A percentile compares a stretch with the other conserved stretches of the same genome.
Evolutionary conservation across 2,113 vertebrate species (phyloP).

Genomic region (Microcebus tavaratra): DNA sequence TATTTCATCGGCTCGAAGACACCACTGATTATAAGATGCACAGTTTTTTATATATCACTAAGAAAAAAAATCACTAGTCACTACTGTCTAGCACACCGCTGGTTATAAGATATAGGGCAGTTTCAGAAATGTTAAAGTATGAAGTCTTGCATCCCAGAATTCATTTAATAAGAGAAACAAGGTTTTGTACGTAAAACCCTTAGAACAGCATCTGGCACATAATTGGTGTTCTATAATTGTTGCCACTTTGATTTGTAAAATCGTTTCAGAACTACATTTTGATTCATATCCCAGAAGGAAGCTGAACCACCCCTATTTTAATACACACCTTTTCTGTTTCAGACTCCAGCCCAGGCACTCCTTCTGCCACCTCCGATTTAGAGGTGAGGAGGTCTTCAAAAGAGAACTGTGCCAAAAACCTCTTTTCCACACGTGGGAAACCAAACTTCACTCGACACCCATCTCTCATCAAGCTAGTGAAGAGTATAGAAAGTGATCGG

Average conservation of each 20-base stretch:
- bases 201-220: neutral
- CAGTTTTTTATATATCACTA: neutral
- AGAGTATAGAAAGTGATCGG: slow-evolving; percentile 92
- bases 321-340: slow-evolving; percentile 9
- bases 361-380: slow-evolving; percentile 58
- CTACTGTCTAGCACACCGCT: neutral
- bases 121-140: neutral
- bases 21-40: neutral
- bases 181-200: neutral
- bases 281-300: neutral
- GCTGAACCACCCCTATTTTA: neutral
- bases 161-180: neutral
- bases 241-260: neutral
- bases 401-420: slow-evolving; percentile 95
- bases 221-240: neutral
- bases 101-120: neutral
- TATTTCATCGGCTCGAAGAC: neutral
- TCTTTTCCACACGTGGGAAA: slow-evolving; percentile 90
- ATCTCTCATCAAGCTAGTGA: slow-evolving; percentile 94
- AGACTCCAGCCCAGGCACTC: slow-evolving; percentile 73
- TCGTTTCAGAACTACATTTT: neutral
- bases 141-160: neutral
- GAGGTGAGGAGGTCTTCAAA: slow-evolving; percentile 82
- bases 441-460: slow-evolving; percentile 94
- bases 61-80: neutral